Base-by-base conservation (phyloP, 1,140 invertebrate genomes). In the Pseudomyrmex flavicornis region DNA sequence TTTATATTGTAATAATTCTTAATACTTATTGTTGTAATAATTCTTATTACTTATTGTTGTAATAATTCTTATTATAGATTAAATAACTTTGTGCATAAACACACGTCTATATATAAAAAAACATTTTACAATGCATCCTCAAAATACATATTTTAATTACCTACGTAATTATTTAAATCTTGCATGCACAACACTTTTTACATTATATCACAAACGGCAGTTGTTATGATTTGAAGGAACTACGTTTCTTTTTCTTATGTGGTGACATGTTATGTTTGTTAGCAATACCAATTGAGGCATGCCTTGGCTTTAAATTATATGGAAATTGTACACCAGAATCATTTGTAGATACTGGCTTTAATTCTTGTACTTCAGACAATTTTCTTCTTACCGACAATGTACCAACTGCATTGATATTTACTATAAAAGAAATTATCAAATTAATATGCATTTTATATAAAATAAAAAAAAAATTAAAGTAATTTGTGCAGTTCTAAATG, bases 261-360 rank as follows among this genome's bases (percentile, higher is more conserved):
- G 0, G 4, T 35, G 35, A 35, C 35, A 35, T 35, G 4, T 35
- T 1, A 35, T 35, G 35, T 61, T 90, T 20, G 2, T 50, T 74
- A 65, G 22, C 62, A 35, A 90, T 86, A 74, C 91, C 91, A 46
- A 91, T 90, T 13, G 91, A 83, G 20, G 91, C 91, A 90, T 93
- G 89, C 35, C 92, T 86, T 8, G 63, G 65, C 88, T 88, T 93
- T 15, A 93, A 77, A 79, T 91, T 90, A 70, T 87, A 65, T 56
- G 91, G 91, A 20, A 91, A 92, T 0, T 72, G 90, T 0, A 92
- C 85, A n/a, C 35, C 65, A 5, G 26, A 44, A 1, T 72, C 83
- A 52, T 84, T 69, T 79, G 70, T 74, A 13, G 68, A 35, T 17
- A 85, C 48, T 8, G 75, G 79, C 17, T 87, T 75, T 17, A 61